Evolutionary conservation across 2,888 invertebrate species (phyloP).

Genomic region (Brachynemurus nebulosus): DNA sequence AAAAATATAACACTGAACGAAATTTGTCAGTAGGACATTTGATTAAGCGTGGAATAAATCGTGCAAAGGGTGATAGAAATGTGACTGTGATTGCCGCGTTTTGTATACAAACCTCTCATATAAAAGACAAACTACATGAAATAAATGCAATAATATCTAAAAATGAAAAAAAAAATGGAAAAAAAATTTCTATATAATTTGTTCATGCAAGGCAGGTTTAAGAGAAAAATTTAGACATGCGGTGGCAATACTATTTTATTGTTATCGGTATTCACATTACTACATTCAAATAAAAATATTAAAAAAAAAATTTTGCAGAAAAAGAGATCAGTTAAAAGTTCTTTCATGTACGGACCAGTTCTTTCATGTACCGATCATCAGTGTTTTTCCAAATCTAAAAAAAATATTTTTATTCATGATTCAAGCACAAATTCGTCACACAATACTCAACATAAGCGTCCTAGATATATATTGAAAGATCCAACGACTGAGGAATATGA

Average conservation of each 20-base stretch:
- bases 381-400: background rate
- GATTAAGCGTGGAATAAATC: conserved; percentile 5
- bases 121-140: conserved; percentile 6
- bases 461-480: background rate
- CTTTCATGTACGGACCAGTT: background rate
- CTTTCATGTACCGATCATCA: background rate
- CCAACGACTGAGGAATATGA: background rate
- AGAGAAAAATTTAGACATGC: conserved; percentile 7
- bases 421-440: background rate
- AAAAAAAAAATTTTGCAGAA: background rate
- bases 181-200: too few relatives aligned
- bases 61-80: background rate
- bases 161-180: conserved; percentile 2
- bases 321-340: background rate
- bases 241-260: conserved; percentile 6
- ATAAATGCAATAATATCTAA: conserved; percentile 5
- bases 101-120: conserved; percentile 8
- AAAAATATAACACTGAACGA: conserved; percentile 1
- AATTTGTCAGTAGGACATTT: conserved; percentile 4
- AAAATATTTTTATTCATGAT: background rate
- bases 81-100: conserved; percentile 2
- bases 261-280: background rate
- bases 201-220: conserved; percentile 8
- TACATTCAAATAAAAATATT: background rate
- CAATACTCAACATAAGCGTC: background rate